These are phyloP conservation scores for Agriotes lineatus DNA, from an alignment of 2,888 invertebrate species.

Conservation along the genomic window DNA sequence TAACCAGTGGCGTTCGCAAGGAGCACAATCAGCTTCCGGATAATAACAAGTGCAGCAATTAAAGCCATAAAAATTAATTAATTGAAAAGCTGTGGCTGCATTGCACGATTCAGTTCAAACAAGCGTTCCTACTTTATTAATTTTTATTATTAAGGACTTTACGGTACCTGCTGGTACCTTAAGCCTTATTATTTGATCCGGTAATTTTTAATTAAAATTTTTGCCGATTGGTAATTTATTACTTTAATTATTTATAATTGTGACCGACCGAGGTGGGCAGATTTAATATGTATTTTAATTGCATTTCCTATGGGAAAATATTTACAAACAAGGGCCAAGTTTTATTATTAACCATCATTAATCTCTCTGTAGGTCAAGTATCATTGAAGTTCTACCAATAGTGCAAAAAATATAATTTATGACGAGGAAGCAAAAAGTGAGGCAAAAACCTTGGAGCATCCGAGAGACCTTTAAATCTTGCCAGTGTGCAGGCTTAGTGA, in stretches of 20 bases:
- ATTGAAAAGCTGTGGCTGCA: conserved; percentile 11
- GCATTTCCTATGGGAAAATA: not conserved
- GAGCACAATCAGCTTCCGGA: conserved; percentile 28
- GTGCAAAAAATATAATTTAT: too few species aligned
- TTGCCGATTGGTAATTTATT: conserved; percentile 10
- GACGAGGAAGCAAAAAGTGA: too few species aligned
- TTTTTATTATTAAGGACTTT: not conserved
- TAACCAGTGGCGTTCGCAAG: conserved; percentile 15
- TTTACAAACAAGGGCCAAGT: not conserved
- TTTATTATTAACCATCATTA: too few species aligned
- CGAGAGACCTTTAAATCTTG: too few species aligned
- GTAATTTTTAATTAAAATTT: conserved; percentile 12
- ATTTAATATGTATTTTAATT: conserved; percentile 14
- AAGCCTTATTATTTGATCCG: not conserved
- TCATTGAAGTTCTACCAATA: too few species aligned
- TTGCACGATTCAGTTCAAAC: conserved; percentile 6
- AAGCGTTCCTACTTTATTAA: conserved; percentile 2
- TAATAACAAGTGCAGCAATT: conserved; percentile 22
- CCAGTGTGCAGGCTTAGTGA: too few species aligned
- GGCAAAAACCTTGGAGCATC: too few species aligned
- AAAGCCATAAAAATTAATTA: conserved; percentile 23
- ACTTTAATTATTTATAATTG: conserved; percentile 15
- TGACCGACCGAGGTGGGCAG: conserved; percentile 2
- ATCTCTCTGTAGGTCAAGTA: too few species aligned
- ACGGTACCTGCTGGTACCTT: not conserved